Conservation (phyloP, 2,113 vertebrate genomes). For the Tamias sibiricus region DNA sequence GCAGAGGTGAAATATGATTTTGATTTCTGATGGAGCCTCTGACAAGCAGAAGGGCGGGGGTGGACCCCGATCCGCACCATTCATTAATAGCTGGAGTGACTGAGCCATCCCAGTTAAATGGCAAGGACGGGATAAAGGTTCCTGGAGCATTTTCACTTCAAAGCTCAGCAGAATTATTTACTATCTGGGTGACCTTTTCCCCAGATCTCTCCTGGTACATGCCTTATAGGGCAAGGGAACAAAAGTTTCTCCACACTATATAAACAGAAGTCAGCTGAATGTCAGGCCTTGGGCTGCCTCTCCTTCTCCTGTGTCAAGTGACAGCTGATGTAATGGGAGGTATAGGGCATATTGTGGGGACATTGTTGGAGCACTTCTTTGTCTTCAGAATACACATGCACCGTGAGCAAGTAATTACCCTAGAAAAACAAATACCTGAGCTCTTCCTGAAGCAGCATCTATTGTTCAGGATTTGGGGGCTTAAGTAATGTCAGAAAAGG, state of each 20-base stretch:
- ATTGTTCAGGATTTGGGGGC: not conserved
- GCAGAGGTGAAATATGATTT: constrained; percentile 58
- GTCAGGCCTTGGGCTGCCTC: constrained; percentile 50
- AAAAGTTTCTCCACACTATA: constrained; percentile 73
- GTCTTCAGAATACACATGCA: constrained; percentile 43
- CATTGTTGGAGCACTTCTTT: constrained; percentile 53
- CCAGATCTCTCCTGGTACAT: constrained; percentile 72
- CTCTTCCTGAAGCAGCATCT: constrained; percentile 41
- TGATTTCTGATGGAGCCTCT: constrained; percentile 40
- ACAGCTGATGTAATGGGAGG: constrained; percentile 51
- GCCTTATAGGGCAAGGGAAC: constrained; percentile 77
- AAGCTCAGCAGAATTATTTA: constrained; percentile 81
- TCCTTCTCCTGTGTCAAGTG: constrained; percentile 38
- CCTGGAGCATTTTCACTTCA: constrained; percentile 78
- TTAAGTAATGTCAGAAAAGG: not conserved
- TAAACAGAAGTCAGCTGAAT: constrained; percentile 72
- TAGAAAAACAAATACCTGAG: constrained; percentile 54
- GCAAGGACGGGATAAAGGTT: constrained; percentile 69
- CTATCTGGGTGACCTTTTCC: constrained; percentile 80
- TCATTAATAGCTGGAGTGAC: constrained; percentile 55
- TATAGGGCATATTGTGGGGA: not conserved
- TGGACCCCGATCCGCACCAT: constrained; percentile 35
- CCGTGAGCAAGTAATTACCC: constrained; percentile 1
- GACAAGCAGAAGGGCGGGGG: constrained; percentile 36
- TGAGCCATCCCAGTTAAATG: constrained; percentile 50